Percentiles rank a stretch among this genome's conserved stretches.
These are phyloP conservation scores for Campodea augens DNA, from an alignment of 1,140 invertebrate species.

Conservation along the genomic window DNA sequence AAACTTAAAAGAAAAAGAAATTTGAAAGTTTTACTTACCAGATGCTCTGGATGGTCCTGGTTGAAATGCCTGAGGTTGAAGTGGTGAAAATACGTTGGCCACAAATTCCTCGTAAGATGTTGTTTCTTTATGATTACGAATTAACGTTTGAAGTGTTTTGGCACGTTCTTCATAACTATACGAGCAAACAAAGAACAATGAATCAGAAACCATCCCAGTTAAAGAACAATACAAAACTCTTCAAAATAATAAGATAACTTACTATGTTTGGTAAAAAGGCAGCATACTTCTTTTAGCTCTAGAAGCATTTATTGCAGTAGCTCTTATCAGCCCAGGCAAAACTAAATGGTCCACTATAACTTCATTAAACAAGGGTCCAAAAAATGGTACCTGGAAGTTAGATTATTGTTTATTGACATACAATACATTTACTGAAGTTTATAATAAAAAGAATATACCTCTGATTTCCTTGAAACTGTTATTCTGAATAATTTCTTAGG, in stretches of 20 bases:
- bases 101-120: slow-evolving; percentile 86
- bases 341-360: slow-evolving; percentile 61
- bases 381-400: slow-evolving; percentile 59
- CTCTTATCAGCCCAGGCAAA: slow-evolving; percentile 70
- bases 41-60: slow-evolving; percentile 21
- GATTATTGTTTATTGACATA: slow-evolving; percentile 15
- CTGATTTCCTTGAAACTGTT: slow-evolving; percentile 63
- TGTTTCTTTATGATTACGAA: slow-evolving; percentile 66
- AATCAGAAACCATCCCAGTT: neutral
- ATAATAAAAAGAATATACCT: slow-evolving; percentile 33
- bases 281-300: slow-evolving; percentile 70
- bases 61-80: slow-evolving; percentile 32
- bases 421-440: neutral
- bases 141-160: slow-evolving; percentile 68
- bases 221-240: slow-evolving; percentile 4
- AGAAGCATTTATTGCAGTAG: slow-evolving; percentile 81
- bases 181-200: slow-evolving; percentile 16
- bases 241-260: slow-evolving; percentile 21
- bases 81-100: slow-evolving; percentile 61
- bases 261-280: slow-evolving; percentile 81
- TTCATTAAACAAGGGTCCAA: slow-evolving; percentile 92
- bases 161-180: slow-evolving; percentile 76
- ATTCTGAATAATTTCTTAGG: slow-evolving; percentile 59
- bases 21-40: slow-evolving; percentile 14
- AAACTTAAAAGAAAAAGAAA: neutral